phyloP scores from a whole-genome alignment of 2,797 vertebrate species.

The Schizopygopsis pylzovi region DNA sequence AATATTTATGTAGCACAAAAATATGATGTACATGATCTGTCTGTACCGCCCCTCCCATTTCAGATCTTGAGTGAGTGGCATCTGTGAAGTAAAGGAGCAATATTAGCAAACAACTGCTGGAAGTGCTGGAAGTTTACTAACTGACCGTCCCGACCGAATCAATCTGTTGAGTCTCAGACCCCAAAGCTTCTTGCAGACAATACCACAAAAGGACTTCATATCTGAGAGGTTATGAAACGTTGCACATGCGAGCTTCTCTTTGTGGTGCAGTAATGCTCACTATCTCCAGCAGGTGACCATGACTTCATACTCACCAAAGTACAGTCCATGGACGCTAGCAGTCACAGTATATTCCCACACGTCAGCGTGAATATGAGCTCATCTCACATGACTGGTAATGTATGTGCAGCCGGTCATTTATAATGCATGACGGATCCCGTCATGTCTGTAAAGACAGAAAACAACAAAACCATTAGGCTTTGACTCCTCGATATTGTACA shows the following conservation, averaged over 20 bases:
- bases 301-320: constrained; percentile 41
- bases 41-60: not conserved
- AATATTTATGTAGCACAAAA: not conserved
- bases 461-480: constrained; percentile 15
- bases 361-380: constrained; percentile 40
- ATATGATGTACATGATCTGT: not conserved
- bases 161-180: not conserved
- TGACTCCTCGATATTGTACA: not conserved
- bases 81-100: not conserved
- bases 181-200: not conserved
- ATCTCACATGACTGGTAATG: constrained; percentile 45
- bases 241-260: not conserved
- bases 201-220: not conserved
- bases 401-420: constrained; percentile 49
- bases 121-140: not conserved
- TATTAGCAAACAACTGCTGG: not conserved
- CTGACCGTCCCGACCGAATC: not conserved
- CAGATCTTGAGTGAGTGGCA: not conserved
- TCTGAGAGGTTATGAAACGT: not conserved
- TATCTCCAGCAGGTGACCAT: constrained; percentile 22
- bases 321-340: constrained; percentile 17
- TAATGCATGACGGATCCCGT: constrained; percentile 49
- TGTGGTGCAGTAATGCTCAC: not conserved
- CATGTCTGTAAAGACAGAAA: constrained; percentile 1
- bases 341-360: constrained; percentile 49